These are phyloP conservation scores for Spodoptera exigua DNA, from an alignment of 2,888 invertebrate genomes.

Conservation along the genomic window DNA sequence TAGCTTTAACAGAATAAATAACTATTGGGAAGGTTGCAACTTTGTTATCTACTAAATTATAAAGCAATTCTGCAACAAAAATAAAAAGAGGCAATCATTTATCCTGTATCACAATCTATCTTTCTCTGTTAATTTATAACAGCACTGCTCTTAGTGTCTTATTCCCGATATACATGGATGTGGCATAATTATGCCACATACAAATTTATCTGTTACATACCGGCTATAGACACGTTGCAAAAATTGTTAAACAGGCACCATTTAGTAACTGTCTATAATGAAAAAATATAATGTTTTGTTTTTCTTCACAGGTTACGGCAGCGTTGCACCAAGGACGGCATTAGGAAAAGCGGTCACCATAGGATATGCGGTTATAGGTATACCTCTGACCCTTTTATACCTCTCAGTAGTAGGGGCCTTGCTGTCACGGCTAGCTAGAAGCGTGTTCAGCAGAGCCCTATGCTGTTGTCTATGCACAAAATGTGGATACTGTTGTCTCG, in stretches of 20 bases:
- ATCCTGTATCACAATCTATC: too few species aligned
- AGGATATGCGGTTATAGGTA: constrained; percentile 95
- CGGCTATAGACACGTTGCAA: neutral
- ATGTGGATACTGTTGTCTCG: constrained; percentile 96
- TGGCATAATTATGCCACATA: too few species aligned
- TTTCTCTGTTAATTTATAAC: too few species aligned
- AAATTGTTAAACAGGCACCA: too few species aligned
- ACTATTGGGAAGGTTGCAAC: too few species aligned
- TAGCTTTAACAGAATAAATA: too few species aligned
- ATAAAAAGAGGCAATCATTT: too few species aligned
- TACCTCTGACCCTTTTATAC: constrained; percentile 96
- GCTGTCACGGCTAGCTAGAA: constrained; percentile 94
- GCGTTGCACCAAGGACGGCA: constrained; percentile 96
- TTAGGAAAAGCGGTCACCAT: constrained; percentile 97
- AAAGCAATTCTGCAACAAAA: too few species aligned
- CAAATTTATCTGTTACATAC: neutral
- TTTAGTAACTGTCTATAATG: too few species aligned
- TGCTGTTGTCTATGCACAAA: constrained; percentile 97
- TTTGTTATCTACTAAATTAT: too few species aligned
- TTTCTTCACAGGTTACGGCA: constrained; percentile 94
- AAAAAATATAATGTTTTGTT: neutral
- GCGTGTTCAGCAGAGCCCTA: constrained; percentile 94
- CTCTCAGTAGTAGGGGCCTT: constrained; percentile 96
- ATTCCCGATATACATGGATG: too few species aligned
- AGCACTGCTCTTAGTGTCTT: too few species aligned